A percentile compares a stretch with the other conserved stretches of the same genome.
Evolutionary conservation across 2,888 invertebrate genomes (phyloP).

Genomic region (Cheilosia scutellata): DNA sequence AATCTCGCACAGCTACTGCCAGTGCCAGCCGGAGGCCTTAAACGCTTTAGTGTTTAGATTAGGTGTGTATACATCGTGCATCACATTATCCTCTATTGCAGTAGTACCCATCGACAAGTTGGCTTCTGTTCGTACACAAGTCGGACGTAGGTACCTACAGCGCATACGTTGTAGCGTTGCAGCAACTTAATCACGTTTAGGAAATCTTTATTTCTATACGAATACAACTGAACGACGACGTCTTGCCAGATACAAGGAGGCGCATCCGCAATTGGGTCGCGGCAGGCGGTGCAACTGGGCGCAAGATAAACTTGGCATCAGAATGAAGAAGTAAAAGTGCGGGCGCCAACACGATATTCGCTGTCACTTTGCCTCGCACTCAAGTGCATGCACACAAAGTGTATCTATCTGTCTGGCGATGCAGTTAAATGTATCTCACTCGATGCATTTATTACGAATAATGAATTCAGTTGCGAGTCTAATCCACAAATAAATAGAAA

Average conservation of each 20-base stretch:
- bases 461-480: slow-evolving; percentile 46
- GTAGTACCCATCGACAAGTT: slow-evolving; percentile 26
- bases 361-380: slow-evolving; percentile 44
- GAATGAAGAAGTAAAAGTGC: slow-evolving; percentile 57
- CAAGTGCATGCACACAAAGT: slow-evolving; percentile 44
- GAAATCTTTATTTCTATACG: slow-evolving; percentile 34
- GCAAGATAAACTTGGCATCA: slow-evolving; percentile 26
- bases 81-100: slow-evolving; percentile 51
- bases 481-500: slow-evolving; percentile 54
- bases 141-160: slow-evolving; percentile 6
- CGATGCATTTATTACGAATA: slow-evolving; percentile 53
- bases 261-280: slow-evolving; percentile 44
- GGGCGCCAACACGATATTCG: slow-evolving; percentile 37
- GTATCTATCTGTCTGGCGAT: slow-evolving; percentile 24
- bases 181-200: slow-evolving; percentile 60
- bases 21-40: slow-evolving; percentile 34
- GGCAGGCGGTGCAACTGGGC: neutral
- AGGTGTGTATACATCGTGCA: slow-evolving; percentile 43
- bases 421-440: slow-evolving; percentile 41
- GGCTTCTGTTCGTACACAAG: slow-evolving; percentile 54
- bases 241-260: slow-evolving; percentile 20
- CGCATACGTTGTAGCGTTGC: slow-evolving; percentile 22
- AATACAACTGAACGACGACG: neutral
- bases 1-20: slow-evolving; percentile 56
- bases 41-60: slow-evolving; percentile 43